Evolutionary conservation across 2,888 invertebrate genomes (phyloP).

Genomic region (Heliconius cydno): DNA sequence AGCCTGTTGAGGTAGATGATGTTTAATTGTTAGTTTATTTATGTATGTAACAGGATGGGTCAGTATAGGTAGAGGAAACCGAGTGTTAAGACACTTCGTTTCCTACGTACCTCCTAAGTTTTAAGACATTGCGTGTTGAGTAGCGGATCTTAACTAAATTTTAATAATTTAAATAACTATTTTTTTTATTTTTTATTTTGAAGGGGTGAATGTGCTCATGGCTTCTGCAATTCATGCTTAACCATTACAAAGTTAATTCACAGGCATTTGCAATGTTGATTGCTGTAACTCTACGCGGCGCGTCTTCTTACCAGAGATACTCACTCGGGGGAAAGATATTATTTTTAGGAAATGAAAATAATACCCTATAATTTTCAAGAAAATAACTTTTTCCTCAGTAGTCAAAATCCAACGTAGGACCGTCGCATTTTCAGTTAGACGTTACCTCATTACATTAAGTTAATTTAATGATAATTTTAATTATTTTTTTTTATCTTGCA

Average conservation of each 20-base stretch:
- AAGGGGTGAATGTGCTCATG: background rate
- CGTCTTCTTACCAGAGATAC: background rate
- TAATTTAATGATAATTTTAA: too few species aligned
- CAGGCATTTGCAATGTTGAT: too few species aligned
- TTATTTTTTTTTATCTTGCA: background rate
- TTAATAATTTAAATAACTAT: too few species aligned
- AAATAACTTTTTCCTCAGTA: background rate
- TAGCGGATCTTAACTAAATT: background rate
- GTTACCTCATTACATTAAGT: too few species aligned
- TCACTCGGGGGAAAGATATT: background rate
- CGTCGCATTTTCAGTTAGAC: background rate
- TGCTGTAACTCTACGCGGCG: background rate
- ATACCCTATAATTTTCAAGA: too few species aligned
- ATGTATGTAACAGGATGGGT: too few species aligned
- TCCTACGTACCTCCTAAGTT: background rate
- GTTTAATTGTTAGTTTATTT: too few species aligned
- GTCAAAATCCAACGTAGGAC: background rate
- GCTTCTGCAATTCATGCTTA: background rate
- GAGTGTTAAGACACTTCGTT: too few species aligned
- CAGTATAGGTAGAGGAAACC: too few species aligned
- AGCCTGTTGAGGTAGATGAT: slow-evolving; percentile 63
- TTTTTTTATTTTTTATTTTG: too few species aligned
- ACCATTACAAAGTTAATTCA: background rate
- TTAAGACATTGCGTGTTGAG: background rate
- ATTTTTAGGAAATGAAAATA: background rate